These are phyloP conservation scores for Calameuta idolon DNA, from an alignment of 2,888 invertebrate species.

Conservation along the genomic window DNA sequence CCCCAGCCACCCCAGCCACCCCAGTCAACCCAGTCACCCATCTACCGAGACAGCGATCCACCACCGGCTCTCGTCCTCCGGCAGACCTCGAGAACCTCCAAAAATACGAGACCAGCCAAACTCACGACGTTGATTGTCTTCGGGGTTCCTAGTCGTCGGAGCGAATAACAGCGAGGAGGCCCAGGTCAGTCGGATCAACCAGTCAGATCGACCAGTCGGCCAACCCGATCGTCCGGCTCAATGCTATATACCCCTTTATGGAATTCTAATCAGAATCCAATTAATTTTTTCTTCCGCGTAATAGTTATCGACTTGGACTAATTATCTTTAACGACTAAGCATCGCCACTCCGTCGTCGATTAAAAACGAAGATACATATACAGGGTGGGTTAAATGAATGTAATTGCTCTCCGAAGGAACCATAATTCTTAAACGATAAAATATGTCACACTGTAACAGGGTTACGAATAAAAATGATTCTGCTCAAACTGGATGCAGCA, in stretches of 20 bases:
- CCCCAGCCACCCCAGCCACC: background rate
- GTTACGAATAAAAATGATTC: background rate
- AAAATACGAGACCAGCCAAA: background rate
- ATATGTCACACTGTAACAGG: background rate
- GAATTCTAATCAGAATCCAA: background rate
- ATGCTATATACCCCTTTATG: background rate
- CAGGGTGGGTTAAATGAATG: background rate
- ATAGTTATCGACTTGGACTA: background rate
- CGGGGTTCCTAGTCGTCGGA: background rate
- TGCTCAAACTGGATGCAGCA: background rate
- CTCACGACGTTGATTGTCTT: background rate
- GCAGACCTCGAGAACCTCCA: background rate
- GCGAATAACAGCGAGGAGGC: background rate
- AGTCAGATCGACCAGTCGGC: background rate
- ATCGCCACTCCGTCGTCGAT: background rate
- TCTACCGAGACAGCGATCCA: background rate
- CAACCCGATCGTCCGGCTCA: background rate
- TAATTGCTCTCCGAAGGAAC: background rate
- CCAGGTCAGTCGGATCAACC: background rate
- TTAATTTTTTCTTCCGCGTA: background rate
- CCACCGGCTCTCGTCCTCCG: background rate
- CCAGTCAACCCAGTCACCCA: background rate
- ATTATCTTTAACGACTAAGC: background rate
- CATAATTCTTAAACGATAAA: background rate
- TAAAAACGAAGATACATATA: background rate